Percentiles rank a stretch among this genome's conserved stretches.
Evolutionary conservation across 1,140 invertebrate genomes (phyloP).

Genomic region (Drosophila busckii): DNA sequence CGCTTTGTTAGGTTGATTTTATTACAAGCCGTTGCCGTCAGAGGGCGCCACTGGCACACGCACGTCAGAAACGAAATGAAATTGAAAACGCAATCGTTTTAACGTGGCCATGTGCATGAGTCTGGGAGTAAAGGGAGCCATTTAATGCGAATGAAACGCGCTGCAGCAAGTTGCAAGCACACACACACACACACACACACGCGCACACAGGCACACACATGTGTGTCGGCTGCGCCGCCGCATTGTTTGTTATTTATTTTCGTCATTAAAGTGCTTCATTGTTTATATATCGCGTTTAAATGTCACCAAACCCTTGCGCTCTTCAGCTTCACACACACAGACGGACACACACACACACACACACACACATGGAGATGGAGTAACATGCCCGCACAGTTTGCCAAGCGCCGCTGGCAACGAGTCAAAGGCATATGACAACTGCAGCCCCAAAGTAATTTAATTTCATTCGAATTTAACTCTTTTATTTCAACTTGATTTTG

Average conservation of each 20-base stretch:
- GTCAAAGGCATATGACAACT: constrained; percentile 20
- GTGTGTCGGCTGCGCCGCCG: not conserved
- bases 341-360: constrained; percentile 3
- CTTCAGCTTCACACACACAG: not conserved
- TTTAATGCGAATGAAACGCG: constrained; percentile 47
- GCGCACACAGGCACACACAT: not conserved
- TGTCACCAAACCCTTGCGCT: constrained; percentile 18
- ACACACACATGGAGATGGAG: not conserved
- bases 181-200: not conserved
- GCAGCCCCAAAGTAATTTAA: constrained; percentile 22
- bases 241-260: constrained; percentile 42
- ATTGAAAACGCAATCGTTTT: constrained; percentile 73
- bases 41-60: constrained; percentile 9
- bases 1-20: constrained; percentile 72
- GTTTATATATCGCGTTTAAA: constrained; percentile 65
- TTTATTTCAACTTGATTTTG: too few species aligned
- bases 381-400: too few species aligned
- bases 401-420: constrained; percentile 13
- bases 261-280: constrained; percentile 45
- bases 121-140: too few species aligned
- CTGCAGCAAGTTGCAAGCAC: constrained; percentile 31
- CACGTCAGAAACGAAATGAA: constrained; percentile 54
- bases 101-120: constrained; percentile 43
- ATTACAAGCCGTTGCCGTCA: constrained; percentile 41
- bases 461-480: constrained; percentile 18